Conservation (phyloP, 2,888 invertebrate genomes). For the Cloeon dipterum region DNA sequence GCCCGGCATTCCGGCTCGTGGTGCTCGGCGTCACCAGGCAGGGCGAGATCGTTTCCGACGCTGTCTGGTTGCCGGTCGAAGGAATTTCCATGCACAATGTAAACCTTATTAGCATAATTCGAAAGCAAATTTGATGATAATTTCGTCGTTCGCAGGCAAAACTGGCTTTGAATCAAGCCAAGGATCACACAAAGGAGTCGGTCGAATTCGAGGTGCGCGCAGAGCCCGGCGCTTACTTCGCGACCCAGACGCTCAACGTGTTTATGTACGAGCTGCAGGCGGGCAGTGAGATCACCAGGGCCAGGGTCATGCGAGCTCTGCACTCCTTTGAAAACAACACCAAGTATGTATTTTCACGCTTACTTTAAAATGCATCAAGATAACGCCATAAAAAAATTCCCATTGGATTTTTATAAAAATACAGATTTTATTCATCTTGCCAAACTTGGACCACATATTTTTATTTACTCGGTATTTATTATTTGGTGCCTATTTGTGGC, state of each 20-base stretch:
- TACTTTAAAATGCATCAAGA: no score
- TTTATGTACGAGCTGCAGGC: conserved; percentile 14
- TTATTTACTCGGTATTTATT: no score
- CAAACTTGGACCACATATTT: no score
- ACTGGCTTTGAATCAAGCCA: conserved; percentile 27
- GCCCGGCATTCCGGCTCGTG: conserved; percentile 25
- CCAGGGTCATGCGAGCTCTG: conserved; percentile 14
- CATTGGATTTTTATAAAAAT: no score
- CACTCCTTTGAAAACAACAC: conserved; percentile 14
- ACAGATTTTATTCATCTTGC: no score
- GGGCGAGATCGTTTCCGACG: conserved; percentile 25
- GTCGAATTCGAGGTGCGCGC: conserved; percentile 24
- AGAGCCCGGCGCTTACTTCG: conserved; percentile 26
- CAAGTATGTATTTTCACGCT: conserved; percentile 10
- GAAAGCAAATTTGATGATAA: neutral
- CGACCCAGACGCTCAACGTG: conserved; percentile 18
- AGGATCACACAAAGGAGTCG: conserved; percentile 26
- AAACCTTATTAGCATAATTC: conserved; percentile 6
- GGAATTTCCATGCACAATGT: conserved; percentile 23
- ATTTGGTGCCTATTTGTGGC: no score
- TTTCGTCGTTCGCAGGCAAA: neutral
- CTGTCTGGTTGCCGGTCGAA: conserved; percentile 25
- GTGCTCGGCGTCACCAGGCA: conserved; percentile 21
- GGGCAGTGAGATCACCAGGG: conserved; percentile 17
- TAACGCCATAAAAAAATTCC: no score